Conservation (phyloP, 2,888 invertebrate species). For the Tachystola acroxantha region DNA sequence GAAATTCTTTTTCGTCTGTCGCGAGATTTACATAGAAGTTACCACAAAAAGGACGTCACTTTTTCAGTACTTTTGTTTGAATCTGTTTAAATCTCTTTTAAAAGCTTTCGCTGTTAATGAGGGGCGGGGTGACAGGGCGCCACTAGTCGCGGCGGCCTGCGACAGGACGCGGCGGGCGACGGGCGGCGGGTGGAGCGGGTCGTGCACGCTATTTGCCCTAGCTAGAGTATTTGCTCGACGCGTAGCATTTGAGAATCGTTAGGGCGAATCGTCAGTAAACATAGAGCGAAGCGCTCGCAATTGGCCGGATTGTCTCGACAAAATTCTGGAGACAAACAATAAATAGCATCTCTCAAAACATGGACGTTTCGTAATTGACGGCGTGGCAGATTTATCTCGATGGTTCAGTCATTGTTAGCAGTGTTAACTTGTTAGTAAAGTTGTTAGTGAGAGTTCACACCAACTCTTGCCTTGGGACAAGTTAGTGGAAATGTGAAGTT, state of each 20-base stretch:
- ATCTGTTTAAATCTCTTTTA: conserved; percentile 67
- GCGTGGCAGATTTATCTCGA: conserved; percentile 68
- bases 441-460: conserved; percentile 68
- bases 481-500: conserved; percentile 63
- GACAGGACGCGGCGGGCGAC: conserved; percentile 20
- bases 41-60: conserved; percentile 66
- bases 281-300: conserved; percentile 57
- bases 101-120: conserved; percentile 68
- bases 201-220: conserved; percentile 28
- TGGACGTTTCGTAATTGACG: conserved; percentile 72
- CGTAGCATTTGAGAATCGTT: conserved; percentile 75
- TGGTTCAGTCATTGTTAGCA: conserved; percentile 74
- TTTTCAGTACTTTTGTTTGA: conserved; percentile 67
- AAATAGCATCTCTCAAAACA: conserved; percentile 66
- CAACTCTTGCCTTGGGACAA: conserved; percentile 59
- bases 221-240: conserved; percentile 63
- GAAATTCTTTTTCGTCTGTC: conserved; percentile 52
- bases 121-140: conserved; percentile 48
- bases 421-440: conserved; percentile 73
- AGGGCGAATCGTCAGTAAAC: conserved; percentile 69
- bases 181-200: conserved; percentile 20
- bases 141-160: conserved; percentile 26
- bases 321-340: conserved; percentile 66
- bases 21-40: conserved; percentile 67
- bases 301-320: conserved; percentile 63